phyloP scores from a whole-genome alignment of 2,888 invertebrate genomes.

The Meandrusa payeni region DNA sequence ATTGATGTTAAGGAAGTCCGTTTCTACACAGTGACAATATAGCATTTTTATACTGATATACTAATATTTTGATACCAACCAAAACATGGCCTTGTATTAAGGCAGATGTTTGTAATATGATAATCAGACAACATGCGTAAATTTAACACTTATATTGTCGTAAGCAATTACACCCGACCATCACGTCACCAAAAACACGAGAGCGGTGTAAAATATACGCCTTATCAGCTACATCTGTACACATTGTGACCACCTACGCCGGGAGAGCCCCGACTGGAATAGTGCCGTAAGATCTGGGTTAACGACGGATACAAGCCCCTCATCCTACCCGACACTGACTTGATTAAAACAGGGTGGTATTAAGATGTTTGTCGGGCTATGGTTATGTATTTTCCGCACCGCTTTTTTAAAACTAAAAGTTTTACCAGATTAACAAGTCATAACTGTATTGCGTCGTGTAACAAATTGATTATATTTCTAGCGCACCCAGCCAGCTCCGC shows the following conservation, averaged over 20 bases:
- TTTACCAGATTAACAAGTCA: no score
- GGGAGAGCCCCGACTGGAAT: constrained; percentile 4
- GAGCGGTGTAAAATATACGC: constrained; percentile 7
- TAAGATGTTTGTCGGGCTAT: constrained; percentile 15
- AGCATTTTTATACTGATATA: no score
- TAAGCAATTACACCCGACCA: constrained; percentile 11
- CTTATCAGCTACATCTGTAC: constrained; percentile 17
- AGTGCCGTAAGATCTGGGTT: constrained; percentile 15
- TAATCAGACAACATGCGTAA: neutral
- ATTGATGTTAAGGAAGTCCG: no score
- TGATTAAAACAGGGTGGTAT: constrained; percentile 19
- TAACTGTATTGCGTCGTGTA: no score
- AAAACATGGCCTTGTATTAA: no score
- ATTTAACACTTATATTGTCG: constrained; percentile 6
- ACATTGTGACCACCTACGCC: constrained; percentile 7
- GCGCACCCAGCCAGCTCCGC: no score
- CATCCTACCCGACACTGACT: constrained; percentile 6
- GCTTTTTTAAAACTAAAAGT: constrained; percentile 1
- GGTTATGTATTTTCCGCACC: constrained; percentile 2
- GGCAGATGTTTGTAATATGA: no score
- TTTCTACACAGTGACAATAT: no score
- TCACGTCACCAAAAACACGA: constrained; percentile 20
- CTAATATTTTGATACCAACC: no score
- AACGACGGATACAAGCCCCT: constrained; percentile 16
- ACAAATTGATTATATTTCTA: no score